A percentile compares a stretch with the other conserved stretches of the same genome.
Conservation (phyloP, 2,113 vertebrate species). For the Cololabis saira region DNA sequence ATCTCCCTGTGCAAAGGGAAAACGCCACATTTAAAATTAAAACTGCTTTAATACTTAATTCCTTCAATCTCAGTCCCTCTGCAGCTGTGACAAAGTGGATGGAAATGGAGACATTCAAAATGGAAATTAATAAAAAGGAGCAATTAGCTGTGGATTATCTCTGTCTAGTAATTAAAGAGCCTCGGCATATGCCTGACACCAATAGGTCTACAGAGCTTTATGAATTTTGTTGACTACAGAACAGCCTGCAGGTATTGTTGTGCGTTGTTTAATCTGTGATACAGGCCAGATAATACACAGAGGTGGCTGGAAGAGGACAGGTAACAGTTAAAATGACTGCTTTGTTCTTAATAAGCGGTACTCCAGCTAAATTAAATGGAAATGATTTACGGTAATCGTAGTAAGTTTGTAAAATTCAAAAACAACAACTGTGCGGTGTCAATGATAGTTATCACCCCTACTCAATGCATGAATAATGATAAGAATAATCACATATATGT, state of each 20-base stretch:
- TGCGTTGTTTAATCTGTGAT: slow-evolving; percentile 37
- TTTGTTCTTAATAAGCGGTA: slow-evolving; percentile 1
- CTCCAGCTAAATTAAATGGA: not conserved
- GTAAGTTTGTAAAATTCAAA: no score
- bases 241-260: slow-evolving; percentile 48
- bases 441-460: no score
- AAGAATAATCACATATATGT: no score
- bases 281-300: slow-evolving; percentile 11
- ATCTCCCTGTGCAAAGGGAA: slow-evolving; percentile 21
- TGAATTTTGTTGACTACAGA: slow-evolving; percentile 56
- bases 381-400: not conserved
- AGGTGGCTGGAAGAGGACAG: slow-evolving; percentile 3
- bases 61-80: slow-evolving; percentile 28
- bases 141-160: slow-evolving; percentile 78
- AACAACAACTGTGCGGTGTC: no score
- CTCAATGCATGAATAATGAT: no score
- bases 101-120: slow-evolving; percentile 56
- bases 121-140: slow-evolving; percentile 69
- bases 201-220: slow-evolving; percentile 53
- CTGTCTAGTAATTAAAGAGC: slow-evolving; percentile 68
- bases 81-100: slow-evolving; percentile 47
- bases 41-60: slow-evolving; percentile 25
- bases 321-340: not conserved
- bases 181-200: slow-evolving; percentile 60
- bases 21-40: slow-evolving; percentile 29